These are phyloP conservation scores for Gasterosteus aculeatus DNA, from an alignment of 2,113 vertebrate genomes.

Conservation along the genomic window DNA sequence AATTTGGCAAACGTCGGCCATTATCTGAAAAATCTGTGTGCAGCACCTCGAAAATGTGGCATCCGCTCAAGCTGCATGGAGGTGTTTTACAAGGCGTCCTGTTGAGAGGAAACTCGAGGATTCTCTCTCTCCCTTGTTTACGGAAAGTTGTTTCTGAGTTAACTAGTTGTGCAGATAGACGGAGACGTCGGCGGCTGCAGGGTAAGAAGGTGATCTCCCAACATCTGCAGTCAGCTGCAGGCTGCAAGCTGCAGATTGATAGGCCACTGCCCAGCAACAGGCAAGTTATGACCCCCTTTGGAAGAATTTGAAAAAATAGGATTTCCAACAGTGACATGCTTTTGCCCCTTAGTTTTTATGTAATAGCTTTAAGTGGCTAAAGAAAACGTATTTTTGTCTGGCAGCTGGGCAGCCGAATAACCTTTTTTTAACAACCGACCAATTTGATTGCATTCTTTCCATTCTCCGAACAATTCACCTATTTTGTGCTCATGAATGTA, in stretches of 20 bases:
- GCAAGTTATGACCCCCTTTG: constrained; percentile 33
- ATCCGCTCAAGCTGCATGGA: constrained; percentile 55
- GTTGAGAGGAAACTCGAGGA: constrained; percentile 51
- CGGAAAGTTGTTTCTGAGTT: constrained; percentile 71
- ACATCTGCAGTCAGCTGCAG: constrained; percentile 73
- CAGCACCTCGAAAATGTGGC: constrained; percentile 48
- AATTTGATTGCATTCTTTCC: constrained; percentile 6
- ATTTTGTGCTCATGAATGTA: background rate
- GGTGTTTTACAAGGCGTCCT: constrained; percentile 69
- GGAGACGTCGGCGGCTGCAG: constrained; percentile 29
- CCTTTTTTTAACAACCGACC: background rate
- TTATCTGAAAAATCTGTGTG: constrained; percentile 58
- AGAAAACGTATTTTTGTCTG: constrained; percentile 25
- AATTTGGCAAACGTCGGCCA: constrained; percentile 59
- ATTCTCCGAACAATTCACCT: constrained; percentile 2
- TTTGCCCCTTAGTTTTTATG: constrained; percentile 23
- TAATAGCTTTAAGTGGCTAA: constrained; percentile 32
- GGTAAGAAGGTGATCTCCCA: constrained; percentile 38
- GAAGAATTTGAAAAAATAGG: constrained; percentile 58
- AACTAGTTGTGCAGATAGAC: constrained; percentile 39
- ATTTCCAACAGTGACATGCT: constrained; percentile 49
- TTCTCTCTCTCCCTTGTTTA: constrained; percentile 31
- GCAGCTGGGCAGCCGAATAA: constrained; percentile 25
- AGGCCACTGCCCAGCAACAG: no score
- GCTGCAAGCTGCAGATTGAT: background rate